Percentiles rank a stretch among this genome's conserved stretches.
Conservation (phyloP, 2,888 invertebrate species). For the Himalopsyche tibetana region DNA sequence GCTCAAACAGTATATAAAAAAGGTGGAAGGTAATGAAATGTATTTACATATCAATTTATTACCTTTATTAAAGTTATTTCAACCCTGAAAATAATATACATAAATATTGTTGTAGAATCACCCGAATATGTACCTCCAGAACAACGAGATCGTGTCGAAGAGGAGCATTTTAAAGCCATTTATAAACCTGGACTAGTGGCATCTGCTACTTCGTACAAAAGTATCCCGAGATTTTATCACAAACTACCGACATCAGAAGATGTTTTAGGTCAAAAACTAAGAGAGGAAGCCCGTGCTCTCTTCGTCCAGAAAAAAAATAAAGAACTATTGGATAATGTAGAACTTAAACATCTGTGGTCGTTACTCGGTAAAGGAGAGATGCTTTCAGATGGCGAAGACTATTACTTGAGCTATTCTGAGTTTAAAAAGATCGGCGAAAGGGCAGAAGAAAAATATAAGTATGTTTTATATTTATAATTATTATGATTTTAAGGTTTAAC, state of each 20-base stretch:
- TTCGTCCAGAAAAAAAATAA: constrained; percentile 55
- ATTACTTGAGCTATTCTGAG: constrained; percentile 90
- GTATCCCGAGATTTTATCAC: constrained; percentile 76
- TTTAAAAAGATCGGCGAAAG: constrained; percentile 87
- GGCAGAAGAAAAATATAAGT: constrained; percentile 86
- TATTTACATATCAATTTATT: constrained; percentile 22
- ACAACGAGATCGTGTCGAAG: constrained; percentile 75
- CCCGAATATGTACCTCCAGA: constrained; percentile 71
- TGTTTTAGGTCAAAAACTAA: constrained; percentile 44
- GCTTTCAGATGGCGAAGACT: constrained; percentile 86
- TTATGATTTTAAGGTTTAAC: no score
- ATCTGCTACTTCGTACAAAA: constrained; percentile 76
- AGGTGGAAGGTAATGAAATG: constrained; percentile 72
- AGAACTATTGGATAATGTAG: constrained; percentile 54
- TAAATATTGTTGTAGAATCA: constrained; percentile 57
- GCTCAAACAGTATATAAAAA: constrained; percentile 75
- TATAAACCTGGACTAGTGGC: constrained; percentile 76
- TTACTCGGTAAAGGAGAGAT: constrained; percentile 89
- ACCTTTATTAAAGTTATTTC: background rate
- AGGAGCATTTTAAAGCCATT: constrained; percentile 76
- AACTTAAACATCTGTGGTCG: constrained; percentile 80
- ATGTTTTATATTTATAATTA: constrained; percentile 62
- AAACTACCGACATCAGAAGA: constrained; percentile 71
- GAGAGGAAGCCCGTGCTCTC: constrained; percentile 56
- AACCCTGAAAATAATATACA: background rate